Percentiles rank a stretch among this genome's conserved stretches.
phyloP scores from a whole-genome alignment of 2,888 invertebrate species.

The Carcina quercana region DNA sequence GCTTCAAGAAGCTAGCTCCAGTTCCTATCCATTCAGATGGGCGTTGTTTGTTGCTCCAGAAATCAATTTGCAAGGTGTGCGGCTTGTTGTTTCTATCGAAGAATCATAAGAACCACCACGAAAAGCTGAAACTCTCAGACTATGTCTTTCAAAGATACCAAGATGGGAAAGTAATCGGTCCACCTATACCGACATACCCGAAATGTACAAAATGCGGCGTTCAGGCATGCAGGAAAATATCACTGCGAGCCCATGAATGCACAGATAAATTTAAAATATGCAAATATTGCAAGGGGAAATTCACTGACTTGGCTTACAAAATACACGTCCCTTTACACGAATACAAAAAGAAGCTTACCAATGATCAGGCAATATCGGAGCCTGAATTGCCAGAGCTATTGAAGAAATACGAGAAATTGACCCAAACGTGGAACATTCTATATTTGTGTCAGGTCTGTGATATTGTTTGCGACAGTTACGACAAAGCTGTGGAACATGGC shows the following conservation, averaged over 20 bases:
- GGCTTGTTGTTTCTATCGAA: conserved; percentile 22
- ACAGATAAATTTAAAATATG: conserved; percentile 20
- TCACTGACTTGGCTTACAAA: conserved; percentile 22
- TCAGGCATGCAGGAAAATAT: conserved; percentile 17
- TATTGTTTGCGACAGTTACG: conserved; percentile 32
- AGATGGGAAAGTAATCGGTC: conserved; percentile 15
- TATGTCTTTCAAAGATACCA: conserved; percentile 21
- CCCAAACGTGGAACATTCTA: conserved; percentile 39
- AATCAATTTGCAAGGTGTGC: conserved; percentile 26
- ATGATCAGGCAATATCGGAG: too few species aligned
- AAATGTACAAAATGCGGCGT: conserved; percentile 29
- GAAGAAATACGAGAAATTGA: conserved; percentile 33
- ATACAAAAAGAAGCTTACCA: conserved; percentile 12
- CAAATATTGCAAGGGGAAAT: conserved; percentile 25
- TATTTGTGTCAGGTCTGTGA: conserved; percentile 35
- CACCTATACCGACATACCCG: conserved; percentile 22
- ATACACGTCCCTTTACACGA: conserved; percentile 32
- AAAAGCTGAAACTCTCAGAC: conserved; percentile 20
- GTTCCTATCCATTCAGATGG: too few species aligned
- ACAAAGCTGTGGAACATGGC: conserved; percentile 37
- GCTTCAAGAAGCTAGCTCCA: background rate
- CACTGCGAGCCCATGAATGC: conserved; percentile 19
- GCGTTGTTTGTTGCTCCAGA: too few species aligned
- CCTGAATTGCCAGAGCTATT: conserved; percentile 28
- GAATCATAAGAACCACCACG: conserved; percentile 17